Conservation (phyloP, 2,797 vertebrate genomes). For the Melopsittacus undulatus region DNA sequence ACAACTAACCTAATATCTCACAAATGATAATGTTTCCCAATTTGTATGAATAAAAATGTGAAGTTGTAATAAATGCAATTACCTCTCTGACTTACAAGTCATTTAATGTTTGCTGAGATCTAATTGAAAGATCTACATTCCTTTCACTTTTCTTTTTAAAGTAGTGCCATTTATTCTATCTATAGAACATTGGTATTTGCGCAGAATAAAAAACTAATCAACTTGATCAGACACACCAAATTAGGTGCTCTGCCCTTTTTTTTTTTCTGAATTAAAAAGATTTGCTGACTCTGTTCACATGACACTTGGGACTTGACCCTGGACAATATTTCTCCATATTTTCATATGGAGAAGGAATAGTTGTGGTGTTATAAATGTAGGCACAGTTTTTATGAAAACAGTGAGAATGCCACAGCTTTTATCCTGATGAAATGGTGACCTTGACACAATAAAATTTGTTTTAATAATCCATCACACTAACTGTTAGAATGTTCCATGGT, state of each 20-base stretch:
- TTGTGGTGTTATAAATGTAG: not conserved
- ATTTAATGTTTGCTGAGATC: not conserved
- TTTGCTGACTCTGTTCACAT: not conserved
- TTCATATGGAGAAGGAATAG: not conserved
- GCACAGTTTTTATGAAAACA: not conserved
- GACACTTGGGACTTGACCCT: not conserved
- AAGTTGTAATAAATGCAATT: not conserved
- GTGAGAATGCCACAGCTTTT: not conserved
- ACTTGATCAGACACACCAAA: not conserved
- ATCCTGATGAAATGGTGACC: not conserved
- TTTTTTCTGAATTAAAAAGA: not conserved
- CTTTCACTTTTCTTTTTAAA: not conserved
- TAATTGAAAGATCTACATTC: not conserved
- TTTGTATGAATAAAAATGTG: not conserved
- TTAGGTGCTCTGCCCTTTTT: not conserved
- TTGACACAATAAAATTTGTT: not conserved
- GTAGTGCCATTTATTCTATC: not conserved
- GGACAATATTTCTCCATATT: not conserved
- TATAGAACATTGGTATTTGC: not conserved
- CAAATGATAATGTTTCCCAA: not conserved
- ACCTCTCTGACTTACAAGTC: not conserved
- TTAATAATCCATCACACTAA: not conserved
- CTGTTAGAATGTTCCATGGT: not conserved
- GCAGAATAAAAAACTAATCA: not conserved
- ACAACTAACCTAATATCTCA: not conserved